Evolutionary conservation across 2,888 invertebrate species (phyloP), one percentile per base, ranked within the genome.

Genomic region (Eumerus sabulonum): DNA sequence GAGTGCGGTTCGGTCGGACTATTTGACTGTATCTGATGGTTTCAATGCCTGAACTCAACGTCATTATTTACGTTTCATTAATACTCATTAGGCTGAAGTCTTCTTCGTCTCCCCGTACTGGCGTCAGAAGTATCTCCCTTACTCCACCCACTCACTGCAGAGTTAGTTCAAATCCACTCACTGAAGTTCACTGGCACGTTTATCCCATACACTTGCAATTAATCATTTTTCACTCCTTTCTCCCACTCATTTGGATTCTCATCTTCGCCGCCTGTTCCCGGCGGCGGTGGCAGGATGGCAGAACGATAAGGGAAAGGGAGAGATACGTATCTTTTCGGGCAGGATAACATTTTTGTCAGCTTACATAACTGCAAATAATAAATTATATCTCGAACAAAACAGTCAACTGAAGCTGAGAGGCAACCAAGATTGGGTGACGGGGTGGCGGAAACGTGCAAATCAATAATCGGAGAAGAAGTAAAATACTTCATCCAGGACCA

Each of bases 291-390:
- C 27, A 4, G 27, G 27, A 27, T 27, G 27, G 27, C 2, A 27
- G 27, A 2, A 62, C 64, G 76, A 66, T 48, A 63, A 38, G 50
- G n/a, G 56, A 56, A 50, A 60, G 45, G 51, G 51, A 66, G 56
- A 62, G 72, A 62, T 77, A n/a, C n/a, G n/a, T n/a, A 62, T 77
- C 72, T 51, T 66, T 51, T 57, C 13, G 50, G 44, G 59, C n/a
- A 68, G 73, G 57, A 77, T 73, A 77, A 73, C 67, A 77, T 73
- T 77, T 77, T 77, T 77, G 77, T 77, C 73, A 73, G 73, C 77
- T 77, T 73, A 73, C 77, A 77, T 77, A 77, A 77, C 73, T 77
- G 77, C 73, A 77, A 77, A 77, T 77, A 77, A 77, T 77, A 77
- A 77, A 77, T 77, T 77, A 77, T 67, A 77, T 44, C 27, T 27